Evolutionary conservation across 2,888 invertebrate genomes (phyloP), one percentile per base, ranked within the genome.

Genomic region (Acrobasis suavella): DNA sequence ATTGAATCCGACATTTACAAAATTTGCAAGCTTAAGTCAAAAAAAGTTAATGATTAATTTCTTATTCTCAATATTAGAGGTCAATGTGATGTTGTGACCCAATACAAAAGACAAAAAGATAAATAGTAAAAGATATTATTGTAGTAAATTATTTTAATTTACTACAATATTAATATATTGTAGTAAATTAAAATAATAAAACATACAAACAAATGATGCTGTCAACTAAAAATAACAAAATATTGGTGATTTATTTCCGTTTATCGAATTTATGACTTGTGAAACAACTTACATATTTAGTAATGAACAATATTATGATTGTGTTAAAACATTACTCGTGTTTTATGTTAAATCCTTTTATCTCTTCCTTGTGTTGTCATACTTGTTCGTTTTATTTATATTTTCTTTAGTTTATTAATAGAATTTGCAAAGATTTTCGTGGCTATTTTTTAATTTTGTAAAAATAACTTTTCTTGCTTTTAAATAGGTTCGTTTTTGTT

Each of bases 291-390:
- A 22, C 14, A 9, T 39, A 32, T 50, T 60, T 12, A 50, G 14
- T 38, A 15, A 39, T 39, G 49, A 16, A 61, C 49, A 55, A 50
- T 51, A 17, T 51, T 60, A 62, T 56, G 42, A 15, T 15, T 17
- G 37, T 50, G 62, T 55, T 55, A 56, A 55, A 62, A 62, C 55
- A 62, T 17, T 49, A 62, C 32, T 55, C 49, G 46, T 62, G 62
- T 62, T 62, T 39, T 39, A 50, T 16, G 50, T 16, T 50, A 59
- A 37, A 37, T 14, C 10, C 54, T 52, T 49, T 38, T 50, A 59
- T 32, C 15, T 50, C 58, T 50, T 59, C 58, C 49, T 32, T 37
- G 14, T 56, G 17, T 42, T 22, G 14, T 22, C 14, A 22, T 42
- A 32, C 10, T 14, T 22, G 14, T 32, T 32, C 14, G n/a, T 46